phyloP scores from a whole-genome alignment of 1,140 invertebrate species.

The Globodera rostochiensis region DNA sequence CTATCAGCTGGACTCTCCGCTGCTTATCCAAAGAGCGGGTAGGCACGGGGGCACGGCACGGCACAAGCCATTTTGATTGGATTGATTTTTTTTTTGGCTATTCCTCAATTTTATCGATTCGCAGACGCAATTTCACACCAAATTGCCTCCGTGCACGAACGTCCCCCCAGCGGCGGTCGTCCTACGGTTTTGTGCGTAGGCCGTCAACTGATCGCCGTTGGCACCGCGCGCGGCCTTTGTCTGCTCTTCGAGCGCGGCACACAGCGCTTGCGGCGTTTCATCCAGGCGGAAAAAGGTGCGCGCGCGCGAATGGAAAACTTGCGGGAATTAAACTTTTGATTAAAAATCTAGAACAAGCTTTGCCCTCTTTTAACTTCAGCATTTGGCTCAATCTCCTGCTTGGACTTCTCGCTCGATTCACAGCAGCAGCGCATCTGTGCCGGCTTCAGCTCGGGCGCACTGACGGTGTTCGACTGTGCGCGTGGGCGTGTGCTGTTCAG shows the following conservation, averaged over 20 bases:
- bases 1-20: constrained; percentile 40
- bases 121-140: constrained; percentile 46
- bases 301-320: too few species aligned
- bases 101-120: constrained; percentile 2
- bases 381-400: constrained; percentile 46
- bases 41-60: too few species aligned
- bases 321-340: too few species aligned
- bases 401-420: constrained; percentile 36
- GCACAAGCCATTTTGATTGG: neutral
- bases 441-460: constrained; percentile 38
- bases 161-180: constrained; percentile 37
- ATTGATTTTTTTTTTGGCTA: neutral
- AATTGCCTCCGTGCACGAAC: constrained; percentile 37
- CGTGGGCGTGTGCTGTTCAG: constrained; percentile 36
- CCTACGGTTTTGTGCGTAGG: constrained; percentile 40
- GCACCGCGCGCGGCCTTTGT: constrained; percentile 38
- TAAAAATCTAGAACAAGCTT: too few species aligned
- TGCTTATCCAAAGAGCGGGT: constrained; percentile 37
- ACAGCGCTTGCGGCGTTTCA: constrained; percentile 27
- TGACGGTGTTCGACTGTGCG: constrained; percentile 36
- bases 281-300: constrained; percentile 36
- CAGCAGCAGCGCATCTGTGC: constrained; percentile 28
- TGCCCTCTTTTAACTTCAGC: constrained; percentile 31
- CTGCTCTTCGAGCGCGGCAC: constrained; percentile 38
- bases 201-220: constrained; percentile 37